Evolutionary conservation across 2,797 vertebrate genomes (phyloP), one percentile per base, ranked within the genome.

Genomic region (Galaxias olidus): DNA sequence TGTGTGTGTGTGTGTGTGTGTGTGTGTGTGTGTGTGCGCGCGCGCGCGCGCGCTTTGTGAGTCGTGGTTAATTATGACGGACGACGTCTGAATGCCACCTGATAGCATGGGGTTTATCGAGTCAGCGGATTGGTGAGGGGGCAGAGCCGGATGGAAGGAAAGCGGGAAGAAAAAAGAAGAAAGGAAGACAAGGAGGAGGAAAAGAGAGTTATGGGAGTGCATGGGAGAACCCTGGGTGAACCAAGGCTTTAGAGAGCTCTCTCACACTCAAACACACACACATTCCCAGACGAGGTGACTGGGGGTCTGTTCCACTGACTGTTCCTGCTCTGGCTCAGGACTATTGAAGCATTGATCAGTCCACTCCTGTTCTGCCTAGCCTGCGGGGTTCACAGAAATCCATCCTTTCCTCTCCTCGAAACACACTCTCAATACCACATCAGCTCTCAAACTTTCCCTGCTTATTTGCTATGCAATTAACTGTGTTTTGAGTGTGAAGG

Each of bases 341-440:
- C 68, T 17, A 42, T 51, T 65, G 71, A 67, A 67, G 6, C 69
- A 87, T 81, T 44, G 77, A 87, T 85, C 71, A 41, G 14, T 54
- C 42, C 12, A n/a, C 11, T 48, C 59, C 50, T 55, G 47, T 62
- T 59, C 51, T 71, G 72, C 68, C 60, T 74, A 77, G 69, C 75
- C 71, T 44, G 57, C 54, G 55, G 45, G 30, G 66, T 76, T 76
- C 67, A 77, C 73, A 73, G 66, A 61, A 63, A 79, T 73, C 56
- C 64, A 78, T 78, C 63, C n/a, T 46, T 14, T 68, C 12, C 48
- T 54, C 65, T 51, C 44, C 57, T 18, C 8, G 44, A 44, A 41
- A 5, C n/a, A 15, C 20, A 44, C 14, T 30, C 30, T 30, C 30
- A 2, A 30, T 3, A 6, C 30, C 3, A 6, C 30, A 30, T 30